phyloP scores from a whole-genome alignment of 2,888 invertebrate species.

The Drosophila falleni region DNA sequence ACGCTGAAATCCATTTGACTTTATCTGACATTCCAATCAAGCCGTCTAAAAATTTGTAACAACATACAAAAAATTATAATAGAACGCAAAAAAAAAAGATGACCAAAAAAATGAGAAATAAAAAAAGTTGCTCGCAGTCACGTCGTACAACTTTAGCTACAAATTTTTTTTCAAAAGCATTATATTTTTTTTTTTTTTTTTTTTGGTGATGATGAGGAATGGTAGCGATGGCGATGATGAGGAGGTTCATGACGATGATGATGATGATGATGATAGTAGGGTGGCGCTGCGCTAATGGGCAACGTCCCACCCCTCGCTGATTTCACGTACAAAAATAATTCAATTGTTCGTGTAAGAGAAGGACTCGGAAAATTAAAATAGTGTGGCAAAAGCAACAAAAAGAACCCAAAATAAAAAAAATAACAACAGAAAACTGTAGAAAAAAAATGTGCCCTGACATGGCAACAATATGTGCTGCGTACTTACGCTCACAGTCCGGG shows the following conservation, averaged over 20 bases:
- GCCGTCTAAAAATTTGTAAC: constrained; percentile 76
- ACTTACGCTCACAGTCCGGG: constrained; percentile 41
- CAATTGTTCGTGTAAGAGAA: constrained; percentile 80
- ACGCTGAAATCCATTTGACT: constrained; percentile 82
- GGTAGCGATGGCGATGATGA: constrained; percentile 23
- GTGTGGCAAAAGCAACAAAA: constrained; percentile 58
- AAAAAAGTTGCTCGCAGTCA: constrained; percentile 65
- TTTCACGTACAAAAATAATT: constrained; percentile 82
- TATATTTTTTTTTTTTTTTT: constrained; percentile 51
- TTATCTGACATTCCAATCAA: constrained; percentile 84
- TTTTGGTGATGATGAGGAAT: constrained; percentile 55
- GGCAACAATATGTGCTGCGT: constrained; percentile 67
- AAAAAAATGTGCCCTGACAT: constrained; percentile 54
- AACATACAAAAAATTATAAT: constrained; percentile 64
- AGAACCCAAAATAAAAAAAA: constrained; percentile 52
- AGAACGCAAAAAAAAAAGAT: constrained; percentile 60
- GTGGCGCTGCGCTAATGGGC: constrained; percentile 81
- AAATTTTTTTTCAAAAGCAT: constrained; percentile 63
- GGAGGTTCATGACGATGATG: constrained; percentile 30
- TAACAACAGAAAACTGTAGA: constrained; percentile 54
- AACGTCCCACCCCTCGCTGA: constrained; percentile 78
- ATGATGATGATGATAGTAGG: constrained; percentile 75
- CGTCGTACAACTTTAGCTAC: constrained; percentile 75
- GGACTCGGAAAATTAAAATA: constrained; percentile 74
- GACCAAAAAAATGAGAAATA: constrained; percentile 48